Conservation (phyloP, 2,797 vertebrate genomes). For the Saxicola maurus region DNA sequence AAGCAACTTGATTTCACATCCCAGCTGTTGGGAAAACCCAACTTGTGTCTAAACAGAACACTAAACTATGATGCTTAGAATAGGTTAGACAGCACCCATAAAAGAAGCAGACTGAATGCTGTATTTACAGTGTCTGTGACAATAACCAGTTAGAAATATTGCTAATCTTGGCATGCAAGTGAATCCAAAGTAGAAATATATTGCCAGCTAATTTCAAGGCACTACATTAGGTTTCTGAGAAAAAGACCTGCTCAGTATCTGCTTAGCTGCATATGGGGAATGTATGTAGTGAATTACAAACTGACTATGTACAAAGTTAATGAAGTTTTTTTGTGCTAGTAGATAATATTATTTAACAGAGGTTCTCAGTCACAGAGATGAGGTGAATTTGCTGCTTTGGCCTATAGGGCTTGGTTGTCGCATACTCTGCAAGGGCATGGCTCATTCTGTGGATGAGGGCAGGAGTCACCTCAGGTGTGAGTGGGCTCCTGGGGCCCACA, state of each 20-base stretch:
- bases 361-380: not conserved
- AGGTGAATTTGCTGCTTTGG: not conserved
- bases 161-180: not conserved
- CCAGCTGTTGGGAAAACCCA: not conserved
- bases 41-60: not conserved
- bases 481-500: not conserved
- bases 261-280: not conserved
- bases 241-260: not conserved
- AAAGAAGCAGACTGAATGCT: not conserved
- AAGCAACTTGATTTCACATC: not conserved
- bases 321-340: not conserved
- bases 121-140: constrained; percentile 5
- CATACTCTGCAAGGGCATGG: not conserved
- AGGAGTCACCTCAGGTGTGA: accelerated
- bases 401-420: not conserved
- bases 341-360: not conserved
- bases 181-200: not conserved
- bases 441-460: not conserved
- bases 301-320: not conserved
- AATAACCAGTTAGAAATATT: constrained; percentile 14
- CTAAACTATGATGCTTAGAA: constrained; percentile 1
- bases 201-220: not conserved
- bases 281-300: not conserved
- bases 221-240: not conserved
- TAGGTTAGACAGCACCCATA: not conserved